These are phyloP conservation scores for Apomyelois bistriatella DNA, from an alignment of 2,888 invertebrate species.

Conservation along the genomic window DNA sequence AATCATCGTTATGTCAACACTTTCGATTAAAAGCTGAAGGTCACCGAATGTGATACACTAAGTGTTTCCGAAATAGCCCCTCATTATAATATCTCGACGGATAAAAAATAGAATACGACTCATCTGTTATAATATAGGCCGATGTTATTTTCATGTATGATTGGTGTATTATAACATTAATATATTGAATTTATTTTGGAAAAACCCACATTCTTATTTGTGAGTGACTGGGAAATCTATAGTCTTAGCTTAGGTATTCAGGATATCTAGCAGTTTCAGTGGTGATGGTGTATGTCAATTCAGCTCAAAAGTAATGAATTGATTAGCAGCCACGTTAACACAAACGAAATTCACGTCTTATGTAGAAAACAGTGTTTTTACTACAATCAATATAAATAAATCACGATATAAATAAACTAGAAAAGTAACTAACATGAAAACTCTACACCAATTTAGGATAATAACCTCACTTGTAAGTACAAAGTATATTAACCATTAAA, in stretches of 20 bases:
- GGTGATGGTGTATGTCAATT: no score
- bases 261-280: no score
- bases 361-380: no score
- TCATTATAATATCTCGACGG: slow-evolving; percentile 71
- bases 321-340: no score
- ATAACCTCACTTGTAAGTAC: not conserved
- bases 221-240: no score
- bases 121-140: slow-evolving; percentile 55
- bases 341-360: no score
- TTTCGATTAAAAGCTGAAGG: slow-evolving; percentile 72
- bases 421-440: not conserved
- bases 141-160: slow-evolving; percentile 15
- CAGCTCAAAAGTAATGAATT: no score
- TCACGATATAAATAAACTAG: no score
- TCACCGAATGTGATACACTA: slow-evolving; percentile 46
- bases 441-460: not conserved
- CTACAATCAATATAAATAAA: no score
- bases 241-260: no score
- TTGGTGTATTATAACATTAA: not conserved
- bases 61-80: slow-evolving; percentile 69
- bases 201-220: not conserved
- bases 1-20: slow-evolving; percentile 72
- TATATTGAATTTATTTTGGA: not conserved
- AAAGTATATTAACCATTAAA: slow-evolving; percentile 4
- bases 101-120: slow-evolving; percentile 71